Base-by-base conservation (phyloP, 2,888 invertebrate species). In the Tetragonisca angustula region DNA sequence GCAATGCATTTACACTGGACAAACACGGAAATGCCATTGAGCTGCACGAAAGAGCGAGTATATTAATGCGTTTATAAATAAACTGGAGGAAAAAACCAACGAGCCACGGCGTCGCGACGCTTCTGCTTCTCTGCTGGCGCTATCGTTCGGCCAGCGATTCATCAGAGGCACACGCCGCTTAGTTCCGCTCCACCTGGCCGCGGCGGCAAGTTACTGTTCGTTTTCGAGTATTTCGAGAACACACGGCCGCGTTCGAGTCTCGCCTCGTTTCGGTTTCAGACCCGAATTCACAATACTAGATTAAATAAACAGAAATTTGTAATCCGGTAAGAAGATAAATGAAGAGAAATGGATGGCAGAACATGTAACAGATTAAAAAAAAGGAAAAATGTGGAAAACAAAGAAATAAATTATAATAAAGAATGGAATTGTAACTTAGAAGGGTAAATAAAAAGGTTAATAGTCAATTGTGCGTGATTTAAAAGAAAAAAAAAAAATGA, bases 51-150 rank as follows among this genome's bases (percentile, higher is more conserved):
- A 81, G 9, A 43, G 73, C 77, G 75, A 81, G 88, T 91, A 90
- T 91, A 92, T 92, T 92, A 92, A 92, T 92, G 91, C 85, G 88
- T 89, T 92, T 92, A 92, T 92, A 92, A 92, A 92, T 92, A 92
- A 92, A 92, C 91, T 84, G 59, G 72, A 85, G 90, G 90, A 90
- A 92, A 92, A 92, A 91, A 91, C 89, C 89, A 88, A 87, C 85
- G 95, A 97, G 81, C 59, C 61, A 59, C 19, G 49, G 56, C 78
- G 85, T 84, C 76, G 81, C 79, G 76, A 79, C 49, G 84, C 70
- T 75, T 83, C 80, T 71, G 81, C 52, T 49, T 19, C 77, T 21
- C 56, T 27, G 54, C n/a, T 52, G 68, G 32, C 21, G 61, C 61
- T 73, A 73, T 80, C 76, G 71, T 68, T 61, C 68, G 69, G 49